Evolutionary conservation across 2,113 vertebrate species (phyloP), one percentile per base, ranked within the genome.

Genomic region (Oceanodroma tethys): DNA sequence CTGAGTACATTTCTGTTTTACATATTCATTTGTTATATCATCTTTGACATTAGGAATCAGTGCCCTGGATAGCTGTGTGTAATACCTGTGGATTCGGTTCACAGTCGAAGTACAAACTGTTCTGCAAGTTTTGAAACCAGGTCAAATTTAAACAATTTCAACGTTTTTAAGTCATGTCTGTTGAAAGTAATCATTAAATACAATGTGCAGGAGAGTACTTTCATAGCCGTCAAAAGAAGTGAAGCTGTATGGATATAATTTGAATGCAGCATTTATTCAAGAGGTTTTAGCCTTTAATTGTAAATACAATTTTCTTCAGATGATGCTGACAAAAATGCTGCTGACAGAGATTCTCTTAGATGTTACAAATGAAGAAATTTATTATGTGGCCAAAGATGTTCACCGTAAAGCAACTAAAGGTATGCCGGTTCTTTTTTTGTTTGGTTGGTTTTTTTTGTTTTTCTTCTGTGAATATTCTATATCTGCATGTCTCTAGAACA

Each of bases 321-420:
- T 99, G 99, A 90, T 99, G 86, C 96, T 99, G 98, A 99, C 99
- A 86, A 99, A 99, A 98, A 99, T 99, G 74, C 98, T 99, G 89
- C 98, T 99, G 95, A 99, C 99, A 38, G 99, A 99, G 97, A 99
- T 99, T 97, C 98, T 99, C 48, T 98, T 99, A 16, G 99, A 99
- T 97, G 99, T 99, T 81, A 99, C 99, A 74, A 99, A 99, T 97
- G 99, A 99, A 98, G 99, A 99, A 97, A 99, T 99, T 96, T 98
- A 98, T 96, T 99, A 99, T 0, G 98, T 99, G 94, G 99, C 99
- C 96, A 99, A 99, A 98, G 99, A 99, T 60, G 98, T 98, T 66
- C 99, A 99, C 94, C 98, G 99, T 91, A 99, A 99, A 99, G 99
- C 99, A 97, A 99, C 99, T 91, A 99, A 99, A 99, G 99, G 99